Conservation (phyloP, 23 tunicate genomes). For the Diplosoma virens region DNA sequence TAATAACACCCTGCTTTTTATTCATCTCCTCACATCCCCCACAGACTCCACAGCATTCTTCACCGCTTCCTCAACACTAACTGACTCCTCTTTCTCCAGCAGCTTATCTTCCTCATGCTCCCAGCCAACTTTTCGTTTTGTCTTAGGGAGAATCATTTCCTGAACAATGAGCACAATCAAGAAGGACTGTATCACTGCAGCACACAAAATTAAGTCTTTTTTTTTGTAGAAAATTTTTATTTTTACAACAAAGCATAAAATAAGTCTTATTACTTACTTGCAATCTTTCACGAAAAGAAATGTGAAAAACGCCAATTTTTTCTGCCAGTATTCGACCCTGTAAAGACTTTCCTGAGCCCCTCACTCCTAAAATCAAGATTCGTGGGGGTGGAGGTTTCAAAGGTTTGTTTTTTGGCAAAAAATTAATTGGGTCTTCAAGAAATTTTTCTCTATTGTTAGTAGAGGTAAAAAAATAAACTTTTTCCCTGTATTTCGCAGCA, state of each 20-base stretch:
- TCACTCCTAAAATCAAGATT: constrained; percentile 68
- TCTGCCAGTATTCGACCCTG: constrained; percentile 91
- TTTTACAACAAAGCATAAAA: not conserved
- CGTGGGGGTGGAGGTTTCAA: constrained; percentile 88
- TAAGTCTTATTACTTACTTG: constrained; percentile 43
- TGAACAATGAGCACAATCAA: not conserved
- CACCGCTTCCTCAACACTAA: constrained; percentile 81
- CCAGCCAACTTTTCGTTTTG: constrained; percentile 80
- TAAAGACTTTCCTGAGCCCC: constrained; percentile 85
- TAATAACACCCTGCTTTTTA: not conserved
- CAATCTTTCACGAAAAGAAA: constrained; percentile 77
- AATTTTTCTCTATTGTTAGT: constrained; percentile 76
- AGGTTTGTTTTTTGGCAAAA: constrained; percentile 49
- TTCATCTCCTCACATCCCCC: not conserved
- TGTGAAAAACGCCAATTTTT: constrained; percentile 78
- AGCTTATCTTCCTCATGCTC: constrained; percentile 83
- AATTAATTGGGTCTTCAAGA: constrained; percentile 42
- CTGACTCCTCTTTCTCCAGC: constrained; percentile 58
- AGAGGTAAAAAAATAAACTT: constrained; percentile 73
- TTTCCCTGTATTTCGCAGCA: constrained; percentile 90
- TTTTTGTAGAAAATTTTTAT: too few relatives aligned
- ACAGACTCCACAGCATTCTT: constrained; percentile 35
- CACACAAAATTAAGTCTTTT: not conserved
- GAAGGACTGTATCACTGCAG: not conserved
- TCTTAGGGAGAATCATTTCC: constrained; percentile 83